Evolutionary conservation across 2,888 invertebrate genomes (phyloP).

Genomic region (Neoitamus cyanurus): DNA sequence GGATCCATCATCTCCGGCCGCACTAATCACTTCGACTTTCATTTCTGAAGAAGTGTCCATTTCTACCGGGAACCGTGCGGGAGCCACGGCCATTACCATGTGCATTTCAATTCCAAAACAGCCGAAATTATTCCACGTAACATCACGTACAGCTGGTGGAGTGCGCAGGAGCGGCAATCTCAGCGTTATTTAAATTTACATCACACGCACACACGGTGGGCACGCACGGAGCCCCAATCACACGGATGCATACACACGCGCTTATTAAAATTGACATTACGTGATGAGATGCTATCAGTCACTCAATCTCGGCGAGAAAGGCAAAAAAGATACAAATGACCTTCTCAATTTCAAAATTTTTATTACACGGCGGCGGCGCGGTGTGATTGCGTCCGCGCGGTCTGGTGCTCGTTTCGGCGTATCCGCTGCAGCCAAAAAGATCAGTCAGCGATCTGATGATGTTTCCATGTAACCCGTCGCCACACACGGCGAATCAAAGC

Average conservation of each 20-base stretch:
- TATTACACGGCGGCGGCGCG: background rate
- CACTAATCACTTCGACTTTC: slow-evolving; percentile 42
- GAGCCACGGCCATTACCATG: slow-evolving; percentile 5
- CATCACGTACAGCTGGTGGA: background rate
- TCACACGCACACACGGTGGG: background rate
- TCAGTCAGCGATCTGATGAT: background rate
- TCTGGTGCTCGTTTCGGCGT: background rate
- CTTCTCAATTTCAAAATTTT: slow-evolving; percentile 50
- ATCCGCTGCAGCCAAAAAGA: background rate
- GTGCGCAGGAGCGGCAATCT: background rate
- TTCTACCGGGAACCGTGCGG: slow-evolving; percentile 20
- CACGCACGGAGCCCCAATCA: slow-evolving; percentile 9
- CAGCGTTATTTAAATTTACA: slow-evolving; percentile 16
- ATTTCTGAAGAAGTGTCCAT: slow-evolving; percentile 38
- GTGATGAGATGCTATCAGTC: slow-evolving; percentile 52
- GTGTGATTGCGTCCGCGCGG: background rate
- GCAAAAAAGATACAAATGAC: slow-evolving; percentile 48
- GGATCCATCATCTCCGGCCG: background rate
- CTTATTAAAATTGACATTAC: slow-evolving; percentile 52
- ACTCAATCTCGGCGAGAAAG: slow-evolving; percentile 40
- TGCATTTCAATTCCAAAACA: slow-evolving; percentile 31
- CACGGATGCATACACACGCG: slow-evolving; percentile 48
- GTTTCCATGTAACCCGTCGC: background rate
- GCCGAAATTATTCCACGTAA: slow-evolving; percentile 33
- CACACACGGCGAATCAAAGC: slow-evolving; percentile 2